Evolutionary conservation across 2,797 vertebrate genomes (phyloP).

Genomic region (Crenichthys baileyi): DNA sequence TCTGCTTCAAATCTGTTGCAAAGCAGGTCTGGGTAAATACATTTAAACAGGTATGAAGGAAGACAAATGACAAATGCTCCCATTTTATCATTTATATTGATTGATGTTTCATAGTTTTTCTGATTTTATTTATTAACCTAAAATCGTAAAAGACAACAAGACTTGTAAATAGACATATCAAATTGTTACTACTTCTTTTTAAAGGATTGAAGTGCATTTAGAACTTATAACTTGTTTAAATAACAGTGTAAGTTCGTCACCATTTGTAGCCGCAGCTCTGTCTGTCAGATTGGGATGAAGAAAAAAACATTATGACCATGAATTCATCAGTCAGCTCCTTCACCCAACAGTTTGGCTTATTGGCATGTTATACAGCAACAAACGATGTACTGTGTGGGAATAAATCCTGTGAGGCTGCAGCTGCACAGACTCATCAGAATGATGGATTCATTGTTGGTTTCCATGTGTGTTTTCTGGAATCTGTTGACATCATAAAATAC

Average conservation of each 20-base stretch:
- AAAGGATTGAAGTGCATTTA: neutral
- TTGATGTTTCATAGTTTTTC: neutral
- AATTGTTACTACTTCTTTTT: no score
- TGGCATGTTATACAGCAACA: conserved; percentile 5
- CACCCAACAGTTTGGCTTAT: neutral
- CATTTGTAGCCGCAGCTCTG: neutral
- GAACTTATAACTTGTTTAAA: neutral
- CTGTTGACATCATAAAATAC: neutral
- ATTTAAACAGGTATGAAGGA: neutral
- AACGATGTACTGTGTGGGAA: neutral
- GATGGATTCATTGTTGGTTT: conserved; percentile 7
- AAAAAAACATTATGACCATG: neutral
- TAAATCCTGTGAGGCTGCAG: conserved; percentile 6
- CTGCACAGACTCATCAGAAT: neutral
- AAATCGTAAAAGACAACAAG: neutral
- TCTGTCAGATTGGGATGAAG: neutral
- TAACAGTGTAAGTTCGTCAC: neutral
- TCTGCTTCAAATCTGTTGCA: neutral
- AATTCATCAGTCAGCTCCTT: neutral
- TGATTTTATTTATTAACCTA: neutral
- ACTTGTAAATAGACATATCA: neutral
- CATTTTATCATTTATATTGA: neutral
- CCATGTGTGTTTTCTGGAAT: neutral
- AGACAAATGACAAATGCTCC: neutral
- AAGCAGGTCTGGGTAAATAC: neutral